Conservation (phyloP, 2,797 vertebrate species). For the Lagocephalus sceleratus region DNA sequence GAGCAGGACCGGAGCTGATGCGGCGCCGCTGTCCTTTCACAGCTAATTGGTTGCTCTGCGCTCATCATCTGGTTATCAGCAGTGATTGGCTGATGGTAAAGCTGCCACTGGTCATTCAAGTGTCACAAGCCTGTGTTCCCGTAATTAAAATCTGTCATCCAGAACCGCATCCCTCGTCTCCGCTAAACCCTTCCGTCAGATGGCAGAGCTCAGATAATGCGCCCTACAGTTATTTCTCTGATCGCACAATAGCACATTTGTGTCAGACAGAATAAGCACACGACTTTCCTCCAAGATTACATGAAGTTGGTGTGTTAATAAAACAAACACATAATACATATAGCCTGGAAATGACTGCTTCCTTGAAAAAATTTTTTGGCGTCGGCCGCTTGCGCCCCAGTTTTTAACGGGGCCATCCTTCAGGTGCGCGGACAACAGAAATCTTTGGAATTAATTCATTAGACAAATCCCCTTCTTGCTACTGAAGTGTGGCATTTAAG, state of each 20-base stretch:
- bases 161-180: conserved; percentile 75
- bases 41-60: conserved; percentile 67
- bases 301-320: conserved; percentile 7
- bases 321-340: not conserved
- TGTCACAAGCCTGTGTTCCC: conserved; percentile 77
- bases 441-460: conserved; percentile 78
- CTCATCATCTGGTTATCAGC: conserved; percentile 75
- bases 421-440: conserved; percentile 57
- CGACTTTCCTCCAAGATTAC: conserved; percentile 14
- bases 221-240: conserved; percentile 58
- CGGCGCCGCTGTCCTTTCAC: conserved; percentile 64
- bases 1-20: conserved; percentile 44
- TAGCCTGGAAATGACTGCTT: conserved; percentile 9
- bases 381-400: conserved; percentile 44
- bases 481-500: conserved; percentile 81
- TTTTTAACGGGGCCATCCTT: conserved; percentile 63
- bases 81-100: conserved; percentile 73
- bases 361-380: conserved; percentile 12
- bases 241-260: conserved; percentile 38
- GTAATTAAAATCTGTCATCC: conserved; percentile 84
- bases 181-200: conserved; percentile 77
- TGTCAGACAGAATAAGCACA: conserved; percentile 18
- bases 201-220: conserved; percentile 77
- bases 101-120: conserved; percentile 75
- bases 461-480: conserved; percentile 76